These are phyloP conservation scores for Megaceryle maxima DNA, from an alignment of 2,113 vertebrate species.

Conservation along the genomic window DNA sequence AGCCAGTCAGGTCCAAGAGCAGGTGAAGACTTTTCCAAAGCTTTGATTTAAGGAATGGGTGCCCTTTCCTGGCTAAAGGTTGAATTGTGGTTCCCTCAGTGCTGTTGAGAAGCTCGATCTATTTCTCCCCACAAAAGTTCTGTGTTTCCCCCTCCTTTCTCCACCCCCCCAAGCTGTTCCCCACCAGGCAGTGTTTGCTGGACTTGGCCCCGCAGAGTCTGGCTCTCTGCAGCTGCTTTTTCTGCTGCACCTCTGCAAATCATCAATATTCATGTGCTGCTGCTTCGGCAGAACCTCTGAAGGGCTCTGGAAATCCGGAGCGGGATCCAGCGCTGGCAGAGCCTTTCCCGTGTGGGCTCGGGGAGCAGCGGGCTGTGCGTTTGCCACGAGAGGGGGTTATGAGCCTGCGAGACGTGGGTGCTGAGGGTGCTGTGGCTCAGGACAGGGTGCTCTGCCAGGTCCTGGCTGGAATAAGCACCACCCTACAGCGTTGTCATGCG, in stretches of 20 bases:
- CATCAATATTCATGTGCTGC: background rate
- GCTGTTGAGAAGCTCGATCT: fast-evolving
- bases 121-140: background rate
- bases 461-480: background rate
- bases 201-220: background rate
- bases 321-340: background rate
- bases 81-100: fast-evolving
- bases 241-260: background rate
- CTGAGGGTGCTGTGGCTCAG: background rate
- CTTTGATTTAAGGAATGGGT: background rate
- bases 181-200: background rate
- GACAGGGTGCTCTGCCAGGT: background rate
- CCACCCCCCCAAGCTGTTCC: background rate
- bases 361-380: background rate
- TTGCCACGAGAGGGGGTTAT: conserved; percentile 45
- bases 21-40: background rate
- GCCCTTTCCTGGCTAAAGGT: background rate
- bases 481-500: background rate
- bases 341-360: fast-evolving
- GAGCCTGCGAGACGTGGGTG: background rate
- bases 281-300: background rate
- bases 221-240: background rate
- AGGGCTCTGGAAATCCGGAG: background rate
- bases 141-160: background rate
- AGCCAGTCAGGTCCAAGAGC: fast-evolving